phyloP scores from a whole-genome alignment of 2,797 vertebrate species.

The Botia kubotai region DNA sequence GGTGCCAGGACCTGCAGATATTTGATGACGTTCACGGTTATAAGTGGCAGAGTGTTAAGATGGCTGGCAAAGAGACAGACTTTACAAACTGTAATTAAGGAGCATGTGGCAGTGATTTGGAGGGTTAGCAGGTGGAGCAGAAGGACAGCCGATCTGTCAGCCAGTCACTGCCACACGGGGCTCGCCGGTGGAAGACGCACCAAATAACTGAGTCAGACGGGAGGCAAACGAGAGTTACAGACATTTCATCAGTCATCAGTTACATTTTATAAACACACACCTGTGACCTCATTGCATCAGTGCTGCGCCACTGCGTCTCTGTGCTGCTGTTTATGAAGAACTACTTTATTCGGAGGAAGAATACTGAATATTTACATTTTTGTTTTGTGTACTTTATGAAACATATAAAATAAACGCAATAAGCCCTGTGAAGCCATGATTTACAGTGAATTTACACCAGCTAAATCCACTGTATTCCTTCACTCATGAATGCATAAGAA shows the following conservation, averaged over 20 bases:
- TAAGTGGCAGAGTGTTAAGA: slow-evolving; percentile 37
- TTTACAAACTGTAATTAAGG: slow-evolving; percentile 62
- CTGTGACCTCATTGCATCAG: no score
- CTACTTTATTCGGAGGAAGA: no score
- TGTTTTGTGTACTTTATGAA: no score
- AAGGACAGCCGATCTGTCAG: slow-evolving; percentile 67
- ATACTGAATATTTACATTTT: no score
- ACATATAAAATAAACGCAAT: no score
- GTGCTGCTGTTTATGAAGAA: no score
- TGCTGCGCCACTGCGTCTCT: no score
- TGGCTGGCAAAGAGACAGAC: slow-evolving; percentile 15
- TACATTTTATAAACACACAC: no score
- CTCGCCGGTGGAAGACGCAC: slow-evolving; percentile 47
- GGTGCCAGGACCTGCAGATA: slow-evolving; percentile 44
- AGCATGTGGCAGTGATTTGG: slow-evolving; percentile 61
- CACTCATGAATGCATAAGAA: neutral
- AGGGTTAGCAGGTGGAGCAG: slow-evolving; percentile 65
- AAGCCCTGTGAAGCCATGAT: no score
- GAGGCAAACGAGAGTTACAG: neutral
- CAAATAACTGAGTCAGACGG: slow-evolving; percentile 22
- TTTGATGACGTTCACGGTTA: slow-evolving; percentile 38
- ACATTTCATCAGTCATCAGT: no score
- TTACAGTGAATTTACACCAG: no score
- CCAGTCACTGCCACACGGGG: slow-evolving; percentile 15
- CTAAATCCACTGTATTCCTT: no score